phyloP scores from a whole-genome alignment of 2,797 vertebrate species.

The Tiaroga cobitis region DNA sequence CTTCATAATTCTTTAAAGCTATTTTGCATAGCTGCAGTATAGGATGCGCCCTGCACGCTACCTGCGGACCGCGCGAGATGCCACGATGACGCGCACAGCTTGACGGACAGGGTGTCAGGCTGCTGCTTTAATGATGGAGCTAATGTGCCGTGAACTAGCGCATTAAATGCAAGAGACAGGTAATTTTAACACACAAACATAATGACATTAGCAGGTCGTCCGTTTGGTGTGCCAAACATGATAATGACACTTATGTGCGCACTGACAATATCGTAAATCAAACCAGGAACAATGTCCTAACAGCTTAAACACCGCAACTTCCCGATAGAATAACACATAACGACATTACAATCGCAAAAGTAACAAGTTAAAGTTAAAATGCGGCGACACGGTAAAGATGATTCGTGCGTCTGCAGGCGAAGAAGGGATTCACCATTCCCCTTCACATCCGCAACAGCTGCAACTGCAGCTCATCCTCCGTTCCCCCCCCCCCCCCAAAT shows the following conservation, averaged over 20 bases:
- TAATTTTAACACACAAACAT: slow-evolving; percentile 50
- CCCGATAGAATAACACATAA: not conserved
- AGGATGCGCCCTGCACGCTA: slow-evolving; percentile 30
- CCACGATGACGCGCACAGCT: slow-evolving; percentile 29
- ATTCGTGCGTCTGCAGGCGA: slow-evolving; percentile 14
- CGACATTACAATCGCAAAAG: not conserved
- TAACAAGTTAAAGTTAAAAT: slow-evolving; percentile 22
- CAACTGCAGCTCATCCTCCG: slow-evolving; percentile 4
- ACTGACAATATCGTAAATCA: not conserved
- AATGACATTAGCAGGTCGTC: slow-evolving; percentile 40
- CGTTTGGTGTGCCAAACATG: slow-evolving; percentile 7
- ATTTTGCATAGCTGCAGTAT: slow-evolving; percentile 43
- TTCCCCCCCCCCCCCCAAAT: slow-evolving; percentile 6
- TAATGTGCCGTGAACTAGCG: slow-evolving; percentile 52
- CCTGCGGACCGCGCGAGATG: slow-evolving; percentile 44
- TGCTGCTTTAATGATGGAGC: slow-evolving; percentile 43
- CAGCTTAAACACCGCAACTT: slow-evolving; percentile 25
- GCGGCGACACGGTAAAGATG: not conserved
- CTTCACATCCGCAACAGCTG: slow-evolving; percentile 52
- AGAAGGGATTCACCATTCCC: slow-evolving; percentile 27
- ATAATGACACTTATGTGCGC: slow-evolving; percentile 32
- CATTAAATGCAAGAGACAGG: slow-evolving; percentile 46
- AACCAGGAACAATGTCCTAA: slow-evolving; percentile 9
- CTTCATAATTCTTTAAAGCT: slow-evolving; percentile 19
- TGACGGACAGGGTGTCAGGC: slow-evolving; percentile 27